These are phyloP conservation scores for Entomobrya proxima DNA, from an alignment of 2,888 invertebrate genomes.

Conservation along the genomic window DNA sequence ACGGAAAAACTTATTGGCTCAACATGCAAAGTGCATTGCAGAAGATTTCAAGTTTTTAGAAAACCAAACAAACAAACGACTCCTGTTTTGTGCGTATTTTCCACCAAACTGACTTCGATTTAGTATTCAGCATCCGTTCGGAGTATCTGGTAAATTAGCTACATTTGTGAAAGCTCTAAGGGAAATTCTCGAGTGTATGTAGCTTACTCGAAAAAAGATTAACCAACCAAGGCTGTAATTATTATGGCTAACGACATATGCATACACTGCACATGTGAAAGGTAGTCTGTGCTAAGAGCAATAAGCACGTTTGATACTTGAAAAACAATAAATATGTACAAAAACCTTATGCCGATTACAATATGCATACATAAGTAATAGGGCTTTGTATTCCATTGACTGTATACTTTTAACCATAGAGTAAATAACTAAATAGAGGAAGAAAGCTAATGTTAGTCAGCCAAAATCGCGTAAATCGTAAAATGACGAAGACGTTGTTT, in stretches of 20 bases:
- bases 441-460: too few relatives aligned
- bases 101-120: background rate
- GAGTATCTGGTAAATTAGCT: constrained; percentile 30
- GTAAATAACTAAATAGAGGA: too few relatives aligned
- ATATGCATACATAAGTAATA: background rate
- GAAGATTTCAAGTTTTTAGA: constrained; percentile 7
- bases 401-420: too few relatives aligned
- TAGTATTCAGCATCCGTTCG: background rate
- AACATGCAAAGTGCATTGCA: constrained; percentile 24
- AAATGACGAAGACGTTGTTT: too few relatives aligned
- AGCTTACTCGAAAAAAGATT: constrained; percentile 15
- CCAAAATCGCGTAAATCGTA: too few relatives aligned
- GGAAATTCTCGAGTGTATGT: too few relatives aligned
- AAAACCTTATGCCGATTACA: too few relatives aligned
- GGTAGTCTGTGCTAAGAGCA: background rate
- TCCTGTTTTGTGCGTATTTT: constrained; percentile 14
- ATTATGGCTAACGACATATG: background rate
- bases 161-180: background rate
- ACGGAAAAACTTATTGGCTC: constrained; percentile 13
- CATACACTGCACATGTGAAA: constrained; percentile 11
- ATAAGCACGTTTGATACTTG: background rate
- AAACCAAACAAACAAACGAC: background rate
- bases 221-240: constrained; percentile 9
- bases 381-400: background rate
- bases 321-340: constrained; percentile 10